Evolutionary conservation across 1,140 invertebrate species (phyloP).

Genomic region (Meloidogyne floridensis): DNA sequence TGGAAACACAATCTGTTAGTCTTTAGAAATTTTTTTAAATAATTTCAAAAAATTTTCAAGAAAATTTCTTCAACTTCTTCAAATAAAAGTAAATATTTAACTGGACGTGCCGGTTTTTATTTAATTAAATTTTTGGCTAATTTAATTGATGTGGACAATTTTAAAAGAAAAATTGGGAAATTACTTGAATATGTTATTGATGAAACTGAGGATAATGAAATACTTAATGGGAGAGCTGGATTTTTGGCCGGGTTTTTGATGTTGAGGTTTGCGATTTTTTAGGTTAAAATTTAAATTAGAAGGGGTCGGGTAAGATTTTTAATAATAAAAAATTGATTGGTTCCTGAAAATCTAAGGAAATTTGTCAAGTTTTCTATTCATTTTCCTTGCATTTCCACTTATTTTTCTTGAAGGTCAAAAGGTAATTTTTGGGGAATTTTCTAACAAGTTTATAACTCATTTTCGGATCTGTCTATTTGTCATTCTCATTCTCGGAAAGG

Average conservation of each 20-base stretch:
- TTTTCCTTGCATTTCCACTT: too few relatives aligned
- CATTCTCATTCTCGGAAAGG: too few relatives aligned
- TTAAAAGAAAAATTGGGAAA: slow-evolving; percentile 26
- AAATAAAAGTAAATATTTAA: slow-evolving; percentile 31
- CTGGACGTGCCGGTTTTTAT: slow-evolving; percentile 36
- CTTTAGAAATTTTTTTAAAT: slow-evolving; percentile 13
- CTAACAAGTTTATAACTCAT: too few relatives aligned
- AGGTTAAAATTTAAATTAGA: not conserved
- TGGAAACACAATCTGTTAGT: not conserved
- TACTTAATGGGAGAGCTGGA: slow-evolving; percentile 42
- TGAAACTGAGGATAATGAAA: slow-evolving; percentile 41
- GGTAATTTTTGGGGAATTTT: too few relatives aligned
- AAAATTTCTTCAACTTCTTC: not conserved
- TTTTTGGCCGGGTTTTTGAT: slow-evolving; percentile 31
- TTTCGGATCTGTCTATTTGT: too few relatives aligned
- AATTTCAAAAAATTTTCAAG: not conserved
- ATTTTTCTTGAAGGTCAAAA: too few relatives aligned
- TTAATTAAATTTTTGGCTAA: slow-evolving; percentile 29
- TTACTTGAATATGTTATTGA: slow-evolving; percentile 38
- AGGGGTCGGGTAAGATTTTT: not conserved
- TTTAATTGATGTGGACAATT: slow-evolving; percentile 15
- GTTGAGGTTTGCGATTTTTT: slow-evolving; percentile 4
- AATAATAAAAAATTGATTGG: not conserved
- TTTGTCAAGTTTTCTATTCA: too few relatives aligned
- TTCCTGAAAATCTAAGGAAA: too few relatives aligned